Conservation (phyloP, 2,113 vertebrate genomes). For the Dasyornis broadbenti region DNA sequence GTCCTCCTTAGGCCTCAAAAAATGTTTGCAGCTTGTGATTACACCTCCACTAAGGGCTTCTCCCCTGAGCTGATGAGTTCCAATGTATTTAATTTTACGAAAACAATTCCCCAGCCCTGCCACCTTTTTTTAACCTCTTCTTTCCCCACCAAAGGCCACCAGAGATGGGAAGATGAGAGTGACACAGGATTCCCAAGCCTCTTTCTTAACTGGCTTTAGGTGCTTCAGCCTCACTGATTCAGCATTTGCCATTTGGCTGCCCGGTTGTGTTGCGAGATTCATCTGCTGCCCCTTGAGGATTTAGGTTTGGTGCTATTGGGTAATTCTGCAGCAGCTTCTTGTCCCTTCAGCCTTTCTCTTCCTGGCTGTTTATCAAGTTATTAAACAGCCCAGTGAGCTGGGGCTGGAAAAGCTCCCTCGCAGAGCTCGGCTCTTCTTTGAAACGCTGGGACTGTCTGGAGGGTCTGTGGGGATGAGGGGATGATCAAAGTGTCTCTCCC, state of each 20-base stretch:
- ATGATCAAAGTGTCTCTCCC: background rate
- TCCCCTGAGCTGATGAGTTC: background rate
- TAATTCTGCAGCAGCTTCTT: background rate
- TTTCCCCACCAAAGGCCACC: background rate
- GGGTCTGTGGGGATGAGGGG: background rate
- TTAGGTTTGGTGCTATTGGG: background rate
- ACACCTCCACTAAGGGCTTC: background rate
- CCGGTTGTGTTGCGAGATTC: background rate
- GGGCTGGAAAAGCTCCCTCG: background rate
- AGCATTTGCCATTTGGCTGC: background rate
- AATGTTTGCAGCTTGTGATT: background rate
- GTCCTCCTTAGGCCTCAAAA: background rate
- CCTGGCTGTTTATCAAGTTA: background rate
- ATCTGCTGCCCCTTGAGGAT: background rate
- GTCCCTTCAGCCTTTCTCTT: background rate
- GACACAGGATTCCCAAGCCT: background rate
- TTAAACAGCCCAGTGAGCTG: background rate
- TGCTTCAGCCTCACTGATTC: background rate
- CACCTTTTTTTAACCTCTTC: background rate
- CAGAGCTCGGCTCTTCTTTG: background rate
- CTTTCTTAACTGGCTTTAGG: background rate
- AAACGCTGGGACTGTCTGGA: background rate
- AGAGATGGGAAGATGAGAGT: background rate
- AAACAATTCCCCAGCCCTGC: background rate
- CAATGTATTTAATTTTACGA: background rate